Evolutionary conservation across 2,797 vertebrate species (phyloP), one percentile per base, ranked within the genome.

Genomic region (Glossophaga mutica): DNA sequence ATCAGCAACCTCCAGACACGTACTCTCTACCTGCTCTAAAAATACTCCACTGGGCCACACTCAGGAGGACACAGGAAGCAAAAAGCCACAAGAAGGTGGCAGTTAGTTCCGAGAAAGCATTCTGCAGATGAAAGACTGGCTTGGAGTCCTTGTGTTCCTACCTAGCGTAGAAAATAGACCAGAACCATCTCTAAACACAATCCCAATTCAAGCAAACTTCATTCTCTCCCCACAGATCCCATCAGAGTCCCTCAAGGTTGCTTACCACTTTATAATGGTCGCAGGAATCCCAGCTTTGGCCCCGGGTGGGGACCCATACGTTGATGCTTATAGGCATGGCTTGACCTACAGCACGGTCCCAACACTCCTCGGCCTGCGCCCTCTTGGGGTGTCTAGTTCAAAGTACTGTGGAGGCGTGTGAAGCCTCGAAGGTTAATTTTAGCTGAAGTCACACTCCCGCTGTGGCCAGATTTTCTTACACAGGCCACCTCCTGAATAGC

Each of bases 241-340:
- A 62, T 55, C 52, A 1, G 95, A 76, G 34, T 71, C 94, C 84
- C 94, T 76, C 91, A 62, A 86, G 34, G 59, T 84, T 90, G 97
- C 99, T 99, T 99, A 99, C 99, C 99, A 96, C 96, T 99, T 99
- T 99, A 97, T 99, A 99, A 98, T 99, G 98, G 91, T 98, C 95
- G 84, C 98, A 99, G 98, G 98, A 99, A 96, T 98, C 98, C 97
- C 97, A 99, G 98, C 99, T 99, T 97, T 98, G 98, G 97, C 98
- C 98, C 97, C 99, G 98, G 90, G 97, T 37, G 0, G 99, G 99
- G 97, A 99, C 98, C 97, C 97, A 97, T 32, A 99, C 98, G 96
- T 95, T 97, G 71, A 96, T 91, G 37, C 97, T 98, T 97, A 98
- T 96, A 57, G 98, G 98, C 99, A 99, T 99, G 96, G 84, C 96